A percentile compares a stretch with the other conserved stretches of the same genome.
Evolutionary conservation across 2,797 vertebrate genomes (phyloP).

Genomic region (Todus mexicanus): DNA sequence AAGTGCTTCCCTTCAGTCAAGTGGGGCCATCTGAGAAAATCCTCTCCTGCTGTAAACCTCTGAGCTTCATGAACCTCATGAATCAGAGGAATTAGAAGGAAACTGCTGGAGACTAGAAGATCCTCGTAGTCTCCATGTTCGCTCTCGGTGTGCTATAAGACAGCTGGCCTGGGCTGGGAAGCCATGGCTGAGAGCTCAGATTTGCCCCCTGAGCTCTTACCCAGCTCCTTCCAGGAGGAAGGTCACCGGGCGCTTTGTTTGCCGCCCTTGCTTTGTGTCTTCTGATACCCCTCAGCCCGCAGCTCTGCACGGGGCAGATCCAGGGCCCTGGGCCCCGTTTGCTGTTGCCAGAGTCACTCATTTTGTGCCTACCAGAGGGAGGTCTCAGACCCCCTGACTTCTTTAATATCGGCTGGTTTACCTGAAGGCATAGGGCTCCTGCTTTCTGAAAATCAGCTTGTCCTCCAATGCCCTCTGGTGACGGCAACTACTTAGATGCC

Average conservation of each 20-base stretch:
- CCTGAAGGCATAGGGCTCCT: neutral
- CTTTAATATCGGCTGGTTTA: neutral
- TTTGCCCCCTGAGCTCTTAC: neutral
- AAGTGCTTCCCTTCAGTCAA: conserved; percentile 9
- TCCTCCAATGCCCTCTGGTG: conserved; percentile 73
- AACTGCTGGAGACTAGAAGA: neutral
- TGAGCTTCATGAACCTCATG: neutral
- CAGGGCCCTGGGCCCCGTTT: too few species aligned
- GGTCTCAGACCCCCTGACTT: neutral
- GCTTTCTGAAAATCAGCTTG: conserved; percentile 36
- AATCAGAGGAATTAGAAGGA: neutral
- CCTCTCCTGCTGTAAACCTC: neutral
- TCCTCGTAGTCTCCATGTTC: neutral
- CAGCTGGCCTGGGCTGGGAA: neutral
- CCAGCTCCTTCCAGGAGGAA: neutral
- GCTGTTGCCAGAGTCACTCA: neutral
- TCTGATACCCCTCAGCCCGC: neutral
- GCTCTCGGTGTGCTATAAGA: neutral
- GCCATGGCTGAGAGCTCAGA: neutral
- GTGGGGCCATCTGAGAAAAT: neutral
- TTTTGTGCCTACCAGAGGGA: neutral
- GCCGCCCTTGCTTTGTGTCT: neutral
- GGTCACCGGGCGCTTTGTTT: neutral
- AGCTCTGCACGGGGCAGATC: neutral
- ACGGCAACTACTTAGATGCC: conserved; percentile 27